Base-by-base conservation (phyloP, 2,888 invertebrate species). In the Drosophila longiperda region DNA sequence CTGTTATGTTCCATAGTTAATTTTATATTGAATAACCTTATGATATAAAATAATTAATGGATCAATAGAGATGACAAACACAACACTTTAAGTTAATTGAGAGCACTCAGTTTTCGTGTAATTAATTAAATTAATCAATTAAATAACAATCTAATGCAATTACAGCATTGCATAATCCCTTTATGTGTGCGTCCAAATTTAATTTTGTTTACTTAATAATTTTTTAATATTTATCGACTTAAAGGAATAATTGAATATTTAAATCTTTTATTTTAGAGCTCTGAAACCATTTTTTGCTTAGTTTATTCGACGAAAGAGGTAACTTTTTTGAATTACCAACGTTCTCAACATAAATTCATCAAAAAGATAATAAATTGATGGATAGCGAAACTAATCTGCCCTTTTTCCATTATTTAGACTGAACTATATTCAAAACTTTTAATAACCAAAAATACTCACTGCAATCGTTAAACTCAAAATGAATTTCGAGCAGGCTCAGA, bases 391-490 rank as follows among this genome's bases (percentile, higher is more conserved):
- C 34, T 23, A 23, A 34, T 45, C 20, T 64, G 34, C 23, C 20
- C 20, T 26, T 23, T 45, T 58, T 40, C 11, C 15, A 23, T 33
- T 29, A 23, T 32, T 11, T 23, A 11, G 17, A n/a, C 33, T 8
- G n/a, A 26, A 32, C 45, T 36, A 32, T 36, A 23, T 53, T 32
- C 20, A 8, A 63, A 15, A 53, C 45, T 48, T 64, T 40, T 63
- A 58, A 52, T 72, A 20, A 23, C 62, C 60, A 57, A 58, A 58
- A 54, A 57, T 48, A 62, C 32, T 48, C 60, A 69, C 29, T 33
- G 57, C 61, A 75, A 75, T 70, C 59, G 42, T 57, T 65, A 52
- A 73, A 66, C 57, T 38, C 26, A 8, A 38, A 26, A 50, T 38
- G 50, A 68, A 66, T 62, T 67, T 62, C 58, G n/a, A 23, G 32